A percentile compares a stretch with the other conserved stretches of the same genome.
phyloP scores from a whole-genome alignment of 2,113 vertebrate genomes.

The Lanius ludovicianus region DNA sequence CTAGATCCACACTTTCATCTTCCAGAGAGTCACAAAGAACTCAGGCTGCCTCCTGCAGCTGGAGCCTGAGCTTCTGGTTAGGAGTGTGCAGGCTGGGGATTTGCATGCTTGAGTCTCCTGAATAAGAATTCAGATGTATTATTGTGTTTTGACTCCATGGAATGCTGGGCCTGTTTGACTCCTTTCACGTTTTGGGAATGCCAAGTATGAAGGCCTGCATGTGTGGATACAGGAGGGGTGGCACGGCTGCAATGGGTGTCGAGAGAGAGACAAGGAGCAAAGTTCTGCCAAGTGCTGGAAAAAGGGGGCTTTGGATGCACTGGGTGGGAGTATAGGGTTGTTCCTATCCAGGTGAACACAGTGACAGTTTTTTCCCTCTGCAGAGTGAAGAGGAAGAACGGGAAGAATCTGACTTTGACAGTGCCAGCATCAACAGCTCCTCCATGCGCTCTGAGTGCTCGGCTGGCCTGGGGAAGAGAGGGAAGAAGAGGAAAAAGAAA shows the following conservation, averaged over 20 bases:
- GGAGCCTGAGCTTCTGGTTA: neutral
- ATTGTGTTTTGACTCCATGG: fast-evolving
- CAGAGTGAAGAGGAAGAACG: constrained; percentile 96
- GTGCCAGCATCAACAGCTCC: constrained; percentile 93
- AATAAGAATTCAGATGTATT: neutral
- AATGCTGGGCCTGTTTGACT: neutral
- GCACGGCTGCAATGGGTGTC: fast-evolving
- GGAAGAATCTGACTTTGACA: constrained; percentile 95
- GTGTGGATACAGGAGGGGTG: neutral
- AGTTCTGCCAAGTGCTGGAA: neutral
- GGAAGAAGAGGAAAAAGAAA: constrained; percentile 88
- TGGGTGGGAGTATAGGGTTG: neutral
- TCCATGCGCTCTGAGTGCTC: constrained; percentile 90
- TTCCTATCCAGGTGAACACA: neutral
- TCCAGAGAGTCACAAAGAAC: neutral
- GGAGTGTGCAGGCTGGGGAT: neutral
- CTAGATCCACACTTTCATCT: neutral
- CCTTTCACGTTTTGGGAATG: neutral
- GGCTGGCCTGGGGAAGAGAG: constrained; percentile 85
- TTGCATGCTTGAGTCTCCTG: neutral
- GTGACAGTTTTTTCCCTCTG: neutral
- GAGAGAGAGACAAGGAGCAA: neutral
- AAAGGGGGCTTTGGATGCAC: neutral
- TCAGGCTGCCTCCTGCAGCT: neutral
- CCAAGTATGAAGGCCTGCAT: fast-evolving